Base-by-base conservation (phyloP, 2,888 invertebrate species). In the Calliphora vomitoria region DNA sequence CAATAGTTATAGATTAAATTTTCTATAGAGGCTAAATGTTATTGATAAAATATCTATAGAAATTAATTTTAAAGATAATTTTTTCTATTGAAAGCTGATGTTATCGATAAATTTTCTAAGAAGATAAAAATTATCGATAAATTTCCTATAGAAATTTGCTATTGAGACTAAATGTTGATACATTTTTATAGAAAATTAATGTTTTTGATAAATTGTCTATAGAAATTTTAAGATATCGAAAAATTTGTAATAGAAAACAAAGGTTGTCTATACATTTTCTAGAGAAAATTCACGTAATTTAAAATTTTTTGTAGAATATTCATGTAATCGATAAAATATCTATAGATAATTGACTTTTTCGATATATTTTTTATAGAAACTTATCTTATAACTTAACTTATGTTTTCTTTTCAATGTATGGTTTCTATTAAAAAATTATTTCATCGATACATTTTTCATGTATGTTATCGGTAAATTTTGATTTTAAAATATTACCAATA, bases 211-310 rank as follows among this genome's bases (percentile, higher is more conserved):
- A 15, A 1, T 50, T 50, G n/a, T 50, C 50, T 50, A 50, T 50
- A 50, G n/a, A n/a, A 50, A 50, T n/a, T n/a, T n/a, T n/a, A n/a
- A n/a, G n/a, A n/a, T 44, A 44, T 44, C 44, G 44, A 44, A 8
- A 50, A 50, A 15, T 50, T 50, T n/a, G n/a, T n/a, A n/a, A n/a
- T n/a, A 50, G 50, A n/a, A 50, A n/a, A 50, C n/a, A n/a, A 50
- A 50, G 3, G n/a, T 50, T 50, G 3, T 50, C n/a, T 3, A 50
- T 50, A 50, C 1, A 15, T n/a, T 50, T 50, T 50, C 50, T 50
- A 50, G 5, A 50, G 15, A 50, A 50, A 50, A n/a, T n/a, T n/a
- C n/a, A n/a, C n/a, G n/a, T n/a, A n/a, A n/a, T n/a, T n/a, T n/a
- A n/a, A n/a, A n/a, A n/a, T n/a, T n/a, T n/a, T n/a, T n/a, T n/a